Evolutionary conservation across 2,797 vertebrate species (phyloP), one percentile per base, ranked within the genome.

Genomic region (Schizopygopsis pylzovi): DNA sequence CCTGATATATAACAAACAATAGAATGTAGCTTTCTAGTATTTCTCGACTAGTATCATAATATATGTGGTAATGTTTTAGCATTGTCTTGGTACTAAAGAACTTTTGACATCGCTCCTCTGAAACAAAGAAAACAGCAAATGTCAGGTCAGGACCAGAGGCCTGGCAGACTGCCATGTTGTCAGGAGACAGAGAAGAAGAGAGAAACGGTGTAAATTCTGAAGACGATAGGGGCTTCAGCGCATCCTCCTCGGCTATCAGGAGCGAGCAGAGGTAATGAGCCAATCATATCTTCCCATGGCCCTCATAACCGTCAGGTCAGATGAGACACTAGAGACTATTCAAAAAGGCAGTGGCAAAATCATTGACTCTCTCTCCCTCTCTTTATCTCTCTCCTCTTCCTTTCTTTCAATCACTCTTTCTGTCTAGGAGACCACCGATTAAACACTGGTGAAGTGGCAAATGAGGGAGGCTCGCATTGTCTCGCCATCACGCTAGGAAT

Each of bases 241-340:
- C 79, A 81, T 79, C 90, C 84, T 88, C 92, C 91, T 87, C 87
- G 2, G 89, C 88, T 90, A 88, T 93, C 86, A 83, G 90, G 84
- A 92, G 91, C 90, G 91, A 93, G 91, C 90, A 93, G 90, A 94
- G 88, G 93, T 94, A 95, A 95, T 93, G 93, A 94, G 94, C 92
- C 93, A 92, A 94, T 93, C 94, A 92, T 91, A 94, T 92, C 94
- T 92, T 91, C 92, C 93, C 88, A 73, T 92, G 90, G 92, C 91
- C 92, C 90, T 91, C 92, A 92, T 94, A 93, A 94, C 92, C 86
- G 90, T 92, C 92, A 92, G 94, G 92, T 94, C 93, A 94, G 93
- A 92, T 92, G 93, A 94, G 92, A 89, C 88, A 92, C 91, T 13
- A 89, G 92, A 93, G 93, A 94, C 90, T 88, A 91, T 91, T 93